phyloP scores from a whole-genome alignment of 1,140 invertebrate species.

The Pachypeltis micranthus region DNA sequence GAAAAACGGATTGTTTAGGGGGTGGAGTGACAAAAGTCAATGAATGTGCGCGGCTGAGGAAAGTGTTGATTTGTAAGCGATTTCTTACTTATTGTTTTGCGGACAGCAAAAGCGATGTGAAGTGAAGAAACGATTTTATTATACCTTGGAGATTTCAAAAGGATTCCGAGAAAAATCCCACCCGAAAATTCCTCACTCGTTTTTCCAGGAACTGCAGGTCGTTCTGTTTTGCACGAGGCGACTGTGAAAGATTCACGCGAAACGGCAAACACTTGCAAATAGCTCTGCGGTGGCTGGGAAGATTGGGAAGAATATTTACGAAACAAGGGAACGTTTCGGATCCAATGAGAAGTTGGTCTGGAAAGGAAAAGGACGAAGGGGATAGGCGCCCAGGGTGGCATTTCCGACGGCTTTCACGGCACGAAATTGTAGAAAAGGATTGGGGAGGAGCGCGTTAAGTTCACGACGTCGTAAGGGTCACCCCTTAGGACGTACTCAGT shows the following conservation, averaged over 20 bases:
- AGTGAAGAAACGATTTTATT: too few relatives aligned
- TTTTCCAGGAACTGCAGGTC: too few relatives aligned
- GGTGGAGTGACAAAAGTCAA: too few relatives aligned
- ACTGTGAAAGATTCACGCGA: background rate
- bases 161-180: too few relatives aligned
- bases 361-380: background rate
- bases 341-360: background rate
- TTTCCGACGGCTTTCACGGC: background rate
- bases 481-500: background rate
- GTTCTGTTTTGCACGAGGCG: too few relatives aligned
- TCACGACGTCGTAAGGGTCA: constrained; percentile 1
- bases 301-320: background rate
- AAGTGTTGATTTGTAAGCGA: too few relatives aligned
- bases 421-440: background rate
- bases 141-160: too few relatives aligned
- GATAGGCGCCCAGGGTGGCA: background rate
- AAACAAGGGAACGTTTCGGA: background rate
- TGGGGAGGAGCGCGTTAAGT: background rate
- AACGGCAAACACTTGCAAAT: background rate
- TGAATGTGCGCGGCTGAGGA: too few relatives aligned
- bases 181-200: too few relatives aligned
- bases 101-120: too few relatives aligned
- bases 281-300: background rate
- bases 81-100: too few relatives aligned
- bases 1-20: too few relatives aligned